phyloP scores from a whole-genome alignment of 2,888 invertebrate genomes.

The Tridacna crocea region DNA sequence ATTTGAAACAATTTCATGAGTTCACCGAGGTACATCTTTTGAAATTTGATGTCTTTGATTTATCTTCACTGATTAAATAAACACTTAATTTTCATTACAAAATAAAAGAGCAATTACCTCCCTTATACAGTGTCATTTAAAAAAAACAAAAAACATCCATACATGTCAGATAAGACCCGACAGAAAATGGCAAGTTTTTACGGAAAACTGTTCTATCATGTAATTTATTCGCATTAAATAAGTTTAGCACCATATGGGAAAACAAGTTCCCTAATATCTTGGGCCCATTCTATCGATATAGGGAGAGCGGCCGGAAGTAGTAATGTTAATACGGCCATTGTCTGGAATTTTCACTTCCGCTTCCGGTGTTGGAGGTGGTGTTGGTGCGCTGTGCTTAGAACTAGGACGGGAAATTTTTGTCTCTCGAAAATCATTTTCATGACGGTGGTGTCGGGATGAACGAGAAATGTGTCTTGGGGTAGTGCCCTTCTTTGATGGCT shows the following conservation, averaged over 20 bases:
- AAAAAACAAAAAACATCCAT: too few species aligned
- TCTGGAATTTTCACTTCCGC: neutral
- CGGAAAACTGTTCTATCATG: too few species aligned
- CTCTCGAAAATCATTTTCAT: neutral
- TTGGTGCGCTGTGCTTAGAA: neutral
- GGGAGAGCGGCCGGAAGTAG: neutral
- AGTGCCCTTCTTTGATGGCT: neutral
- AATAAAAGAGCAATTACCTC: too few species aligned
- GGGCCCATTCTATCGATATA: neutral
- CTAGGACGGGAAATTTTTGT: neutral
- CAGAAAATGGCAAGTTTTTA: too few species aligned
- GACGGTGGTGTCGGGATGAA: neutral
- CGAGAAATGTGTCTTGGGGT: neutral
- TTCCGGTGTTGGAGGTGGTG: constrained; percentile 13
- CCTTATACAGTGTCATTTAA: too few species aligned
- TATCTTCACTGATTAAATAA: too few species aligned
- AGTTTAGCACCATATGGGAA: neutral
- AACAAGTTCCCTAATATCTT: neutral
- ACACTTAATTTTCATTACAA: too few species aligned
- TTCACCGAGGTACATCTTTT: too few species aligned
- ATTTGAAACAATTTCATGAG: too few species aligned
- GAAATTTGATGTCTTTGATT: too few species aligned
- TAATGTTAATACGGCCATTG: constrained; percentile 11
- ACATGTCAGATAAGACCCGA: too few species aligned
- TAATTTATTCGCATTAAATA: too few species aligned